A percentile compares a stretch with the other conserved stretches of the same genome.
phyloP scores from a whole-genome alignment of 2,797 vertebrate genomes.

The Alca torda region DNA sequence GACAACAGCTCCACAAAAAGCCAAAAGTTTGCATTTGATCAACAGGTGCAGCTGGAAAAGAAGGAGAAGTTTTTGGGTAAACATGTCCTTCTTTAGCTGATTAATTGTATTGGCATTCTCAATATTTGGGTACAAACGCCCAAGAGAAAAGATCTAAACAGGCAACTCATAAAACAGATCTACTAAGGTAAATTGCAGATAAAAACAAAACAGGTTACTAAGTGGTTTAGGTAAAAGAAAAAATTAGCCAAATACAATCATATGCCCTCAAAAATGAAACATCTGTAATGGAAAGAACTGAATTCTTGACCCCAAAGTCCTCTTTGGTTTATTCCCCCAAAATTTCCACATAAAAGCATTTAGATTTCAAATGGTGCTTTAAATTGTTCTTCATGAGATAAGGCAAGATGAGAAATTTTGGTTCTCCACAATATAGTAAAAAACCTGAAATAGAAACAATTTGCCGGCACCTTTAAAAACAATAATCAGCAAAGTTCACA shows the following conservation, averaged over 20 bases:
- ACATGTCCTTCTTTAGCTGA: not conserved
- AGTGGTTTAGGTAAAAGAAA: not conserved
- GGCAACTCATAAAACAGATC: not conserved
- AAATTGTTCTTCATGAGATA: not conserved
- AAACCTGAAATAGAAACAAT: not conserved
- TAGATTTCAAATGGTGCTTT: not conserved
- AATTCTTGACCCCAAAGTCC: not conserved
- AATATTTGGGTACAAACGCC: not conserved
- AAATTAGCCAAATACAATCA: not conserved
- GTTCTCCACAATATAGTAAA: not conserved
- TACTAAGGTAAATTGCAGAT: not conserved
- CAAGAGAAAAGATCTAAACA: not conserved
- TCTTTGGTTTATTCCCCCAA: not conserved
- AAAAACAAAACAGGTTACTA: not conserved
- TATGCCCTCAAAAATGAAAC: not conserved
- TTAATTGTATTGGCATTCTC: not conserved
- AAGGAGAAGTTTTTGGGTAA: not conserved
- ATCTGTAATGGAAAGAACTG: not conserved
- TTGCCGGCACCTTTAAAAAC: not conserved
- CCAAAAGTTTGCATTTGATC: not conserved
- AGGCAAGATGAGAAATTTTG: not conserved
- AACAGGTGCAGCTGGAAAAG: not conserved
- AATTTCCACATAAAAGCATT: not conserved
- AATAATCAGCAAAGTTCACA: not conserved
- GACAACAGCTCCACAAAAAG: not conserved